These are phyloP conservation scores for Sisyra nigra DNA, from an alignment of 2,888 invertebrate species.

Conservation along the genomic window DNA sequence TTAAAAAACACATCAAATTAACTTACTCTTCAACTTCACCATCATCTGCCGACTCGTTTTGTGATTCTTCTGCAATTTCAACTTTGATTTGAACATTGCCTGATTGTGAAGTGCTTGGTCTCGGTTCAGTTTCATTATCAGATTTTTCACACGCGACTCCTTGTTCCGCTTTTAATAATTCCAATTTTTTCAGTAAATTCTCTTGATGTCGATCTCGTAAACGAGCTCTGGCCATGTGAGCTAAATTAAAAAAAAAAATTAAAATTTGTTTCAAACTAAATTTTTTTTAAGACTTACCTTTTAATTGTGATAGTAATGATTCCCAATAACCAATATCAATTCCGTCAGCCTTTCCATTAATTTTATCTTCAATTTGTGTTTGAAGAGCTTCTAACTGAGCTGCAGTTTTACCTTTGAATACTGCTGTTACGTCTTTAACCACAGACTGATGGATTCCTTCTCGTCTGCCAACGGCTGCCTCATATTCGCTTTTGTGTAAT, in stretches of 20 bases:
- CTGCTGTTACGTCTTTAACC: constrained; percentile 69
- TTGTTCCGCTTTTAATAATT: constrained; percentile 76
- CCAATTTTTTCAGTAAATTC: constrained; percentile 73
- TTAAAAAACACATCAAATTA: too few relatives aligned
- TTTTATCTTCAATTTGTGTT: constrained; percentile 71
- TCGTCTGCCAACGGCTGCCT: constrained; percentile 33
- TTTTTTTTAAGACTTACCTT: constrained; percentile 32
- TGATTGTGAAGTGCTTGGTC: constrained; percentile 7
- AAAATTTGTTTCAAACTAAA: background rate
- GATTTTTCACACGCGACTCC: constrained; percentile 31
- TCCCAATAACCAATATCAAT: constrained; percentile 98
- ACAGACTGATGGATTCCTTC: constrained; percentile 78
- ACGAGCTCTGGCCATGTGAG: constrained; percentile 85
- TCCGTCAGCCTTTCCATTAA: constrained; percentile 69
- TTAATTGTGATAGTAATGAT: constrained; percentile 83
- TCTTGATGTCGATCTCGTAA: constrained; percentile 85
- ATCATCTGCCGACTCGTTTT: constrained; percentile 5
- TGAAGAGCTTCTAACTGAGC: constrained; percentile 71
- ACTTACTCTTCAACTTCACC: constrained; percentile 12
- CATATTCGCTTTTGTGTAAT: constrained; percentile 44
- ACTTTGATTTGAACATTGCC: constrained; percentile 8
- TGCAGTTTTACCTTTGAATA: constrained; percentile 89
- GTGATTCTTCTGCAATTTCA: constrained; percentile 8
- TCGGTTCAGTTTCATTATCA: constrained; percentile 3
- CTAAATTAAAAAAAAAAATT: constrained; percentile 26